phyloP scores from a whole-genome alignment of 1,140 invertebrate genomes.

The Andricus grossulariae region DNA sequence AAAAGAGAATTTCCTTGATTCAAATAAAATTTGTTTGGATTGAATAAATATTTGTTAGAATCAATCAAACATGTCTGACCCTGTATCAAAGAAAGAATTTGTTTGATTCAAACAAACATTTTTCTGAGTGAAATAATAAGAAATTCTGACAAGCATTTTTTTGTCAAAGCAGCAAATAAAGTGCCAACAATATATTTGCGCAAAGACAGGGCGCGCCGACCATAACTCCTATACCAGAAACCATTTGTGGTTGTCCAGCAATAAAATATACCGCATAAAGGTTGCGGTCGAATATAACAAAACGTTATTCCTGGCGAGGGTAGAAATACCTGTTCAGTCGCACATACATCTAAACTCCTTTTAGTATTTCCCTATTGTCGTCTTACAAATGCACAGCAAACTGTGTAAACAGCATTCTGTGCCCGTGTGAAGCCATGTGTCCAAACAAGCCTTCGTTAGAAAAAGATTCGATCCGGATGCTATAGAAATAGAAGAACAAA shows the following conservation, averaged over 20 bases:
- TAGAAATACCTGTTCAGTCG: slow-evolving; percentile 9
- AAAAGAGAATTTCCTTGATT: no score
- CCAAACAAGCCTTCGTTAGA: slow-evolving; percentile 27
- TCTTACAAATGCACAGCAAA: not conserved
- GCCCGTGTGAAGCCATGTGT: not conserved
- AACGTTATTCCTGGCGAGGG: not conserved
- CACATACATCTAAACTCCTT: not conserved
- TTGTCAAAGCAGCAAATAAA: no score
- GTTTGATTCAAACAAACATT: not conserved
- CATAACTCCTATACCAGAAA: not conserved
- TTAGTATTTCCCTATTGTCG: not conserved
- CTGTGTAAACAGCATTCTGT: no score
- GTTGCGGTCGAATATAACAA: not conserved
- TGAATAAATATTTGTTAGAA: no score
- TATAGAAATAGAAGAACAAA: slow-evolving; percentile 19
- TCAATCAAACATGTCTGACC: no score
- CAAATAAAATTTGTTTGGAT: no score
- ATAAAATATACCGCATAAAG: slow-evolving; percentile 1
- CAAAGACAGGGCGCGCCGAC: not conserved
- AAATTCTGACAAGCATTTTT: not conserved
- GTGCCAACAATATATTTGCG: not conserved
- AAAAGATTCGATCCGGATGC: slow-evolving; percentile 27
- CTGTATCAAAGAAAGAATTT: no score
- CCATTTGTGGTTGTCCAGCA: not conserved
- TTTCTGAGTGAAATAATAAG: not conserved